Percentiles rank a stretch among this genome's conserved stretches.
These are phyloP conservation scores for Corapipo altera DNA, from an alignment of 2,113 vertebrate genomes.

Conservation along the genomic window DNA sequence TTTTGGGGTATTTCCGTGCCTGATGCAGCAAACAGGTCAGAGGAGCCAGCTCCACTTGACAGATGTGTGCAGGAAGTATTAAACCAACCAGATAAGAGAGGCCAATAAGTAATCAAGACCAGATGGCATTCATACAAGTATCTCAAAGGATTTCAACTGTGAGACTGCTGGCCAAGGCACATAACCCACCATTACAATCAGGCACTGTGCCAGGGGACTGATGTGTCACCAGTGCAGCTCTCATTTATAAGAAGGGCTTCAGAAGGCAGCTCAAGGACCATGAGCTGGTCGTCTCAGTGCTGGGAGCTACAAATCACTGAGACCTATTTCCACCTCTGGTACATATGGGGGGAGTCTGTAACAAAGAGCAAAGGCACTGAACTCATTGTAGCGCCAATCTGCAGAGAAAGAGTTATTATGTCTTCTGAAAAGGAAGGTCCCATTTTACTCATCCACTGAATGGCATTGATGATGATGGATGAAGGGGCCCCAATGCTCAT, in stretches of 20 bases:
- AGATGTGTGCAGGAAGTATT: background rate
- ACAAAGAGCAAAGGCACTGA: background rate
- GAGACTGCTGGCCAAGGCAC: background rate
- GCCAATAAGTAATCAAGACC: background rate
- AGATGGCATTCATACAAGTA: background rate
- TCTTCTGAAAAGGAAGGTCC: background rate
- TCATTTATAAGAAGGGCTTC: background rate
- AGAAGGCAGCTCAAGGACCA: background rate
- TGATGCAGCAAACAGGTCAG: background rate
- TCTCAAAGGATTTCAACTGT: background rate
- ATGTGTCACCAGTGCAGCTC: background rate
- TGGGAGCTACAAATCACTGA: background rate
- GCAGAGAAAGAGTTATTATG: background rate
- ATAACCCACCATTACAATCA: background rate
- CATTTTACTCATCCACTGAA: background rate
- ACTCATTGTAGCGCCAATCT: background rate
- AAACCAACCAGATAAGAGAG: background rate
- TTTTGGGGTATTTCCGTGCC: background rate
- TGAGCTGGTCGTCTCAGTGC: accelerated
- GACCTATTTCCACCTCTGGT: accelerated
- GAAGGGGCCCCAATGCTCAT: background rate
- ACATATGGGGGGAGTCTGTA: background rate
- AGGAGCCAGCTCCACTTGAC: background rate
- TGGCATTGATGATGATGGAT: background rate
- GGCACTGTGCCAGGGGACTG: background rate